Evolutionary conservation across 2,113 vertebrate species (phyloP).

Genomic region (Lipotes vexillifer): DNA sequence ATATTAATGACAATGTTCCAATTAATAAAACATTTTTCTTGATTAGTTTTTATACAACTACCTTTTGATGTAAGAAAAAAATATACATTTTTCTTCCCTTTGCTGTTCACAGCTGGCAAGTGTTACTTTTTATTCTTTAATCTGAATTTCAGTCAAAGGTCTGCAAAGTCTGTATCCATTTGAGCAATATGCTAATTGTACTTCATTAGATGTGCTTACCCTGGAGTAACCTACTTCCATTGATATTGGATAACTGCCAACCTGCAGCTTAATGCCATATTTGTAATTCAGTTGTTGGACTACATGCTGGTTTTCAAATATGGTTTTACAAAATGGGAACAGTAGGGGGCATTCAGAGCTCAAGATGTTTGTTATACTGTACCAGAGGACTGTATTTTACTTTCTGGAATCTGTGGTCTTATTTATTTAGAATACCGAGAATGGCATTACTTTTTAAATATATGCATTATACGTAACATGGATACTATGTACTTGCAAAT

Average conservation of each 20-base stretch:
- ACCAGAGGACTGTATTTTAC: slow-evolving; percentile 45
- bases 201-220: slow-evolving; percentile 32
- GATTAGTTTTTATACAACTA: background rate
- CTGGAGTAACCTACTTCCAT: slow-evolving; percentile 27
- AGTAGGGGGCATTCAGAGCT: slow-evolving; percentile 82
- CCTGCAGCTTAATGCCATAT: slow-evolving; percentile 40
- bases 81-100: background rate
- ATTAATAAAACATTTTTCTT: slow-evolving; percentile 11
- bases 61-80: background rate
- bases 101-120: background rate
- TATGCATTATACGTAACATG: background rate
- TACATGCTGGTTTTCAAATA: slow-evolving; percentile 62
- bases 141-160: slow-evolving; percentile 27
- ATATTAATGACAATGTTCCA: background rate
- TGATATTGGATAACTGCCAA: slow-evolving; percentile 46
- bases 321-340: slow-evolving; percentile 77
- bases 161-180: slow-evolving; percentile 2
- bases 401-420: background rate
- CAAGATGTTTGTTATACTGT: slow-evolving; percentile 67
- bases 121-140: background rate
- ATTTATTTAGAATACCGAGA: slow-evolving; percentile 29
- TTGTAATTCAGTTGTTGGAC: slow-evolving; percentile 55
- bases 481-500: slow-evolving; percentile 3
- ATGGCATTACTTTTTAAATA: slow-evolving; percentile 28
- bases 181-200: slow-evolving; percentile 42